Conservation (phyloP, 1,140 invertebrate species). For the Scylla paramamosain region DNA sequence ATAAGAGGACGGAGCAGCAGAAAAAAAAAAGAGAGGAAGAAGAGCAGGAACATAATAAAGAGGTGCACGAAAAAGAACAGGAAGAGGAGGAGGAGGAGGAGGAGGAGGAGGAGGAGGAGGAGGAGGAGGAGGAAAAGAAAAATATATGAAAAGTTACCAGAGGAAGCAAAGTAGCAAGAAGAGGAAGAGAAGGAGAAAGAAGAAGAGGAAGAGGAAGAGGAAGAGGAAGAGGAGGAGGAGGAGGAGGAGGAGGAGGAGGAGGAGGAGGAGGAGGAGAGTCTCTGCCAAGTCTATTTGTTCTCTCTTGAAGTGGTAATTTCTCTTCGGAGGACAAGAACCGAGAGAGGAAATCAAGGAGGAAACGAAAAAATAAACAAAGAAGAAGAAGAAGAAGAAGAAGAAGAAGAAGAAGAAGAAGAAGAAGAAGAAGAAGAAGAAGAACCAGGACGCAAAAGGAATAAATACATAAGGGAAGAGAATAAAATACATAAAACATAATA, state of each 20-base stretch:
- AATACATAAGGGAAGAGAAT: neutral
- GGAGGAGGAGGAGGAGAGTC: neutral
- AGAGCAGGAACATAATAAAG: no score
- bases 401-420: neutral
- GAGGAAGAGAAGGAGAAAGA: neutral
- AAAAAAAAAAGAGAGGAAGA: no score
- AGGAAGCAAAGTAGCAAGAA: neutral
- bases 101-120: conserved; percentile 18
- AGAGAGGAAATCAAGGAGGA: no score
- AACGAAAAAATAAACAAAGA: no score
- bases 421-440: conserved; percentile 2
- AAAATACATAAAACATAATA: no score
- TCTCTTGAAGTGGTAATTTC: no score
- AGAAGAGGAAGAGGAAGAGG: neutral
- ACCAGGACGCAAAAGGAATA: neutral
- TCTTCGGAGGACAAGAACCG: no score
- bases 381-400: neutral
- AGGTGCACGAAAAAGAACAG: no score
- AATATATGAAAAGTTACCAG: neutral
- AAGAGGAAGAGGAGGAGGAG: neutral
- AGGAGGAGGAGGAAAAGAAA: neutral
- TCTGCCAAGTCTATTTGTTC: no score
- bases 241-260: conserved; percentile 31
- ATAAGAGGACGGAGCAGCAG: no score
- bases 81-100: neutral